phyloP scores from a whole-genome alignment of 1,140 invertebrate species.

The Calycopis cecrops region DNA sequence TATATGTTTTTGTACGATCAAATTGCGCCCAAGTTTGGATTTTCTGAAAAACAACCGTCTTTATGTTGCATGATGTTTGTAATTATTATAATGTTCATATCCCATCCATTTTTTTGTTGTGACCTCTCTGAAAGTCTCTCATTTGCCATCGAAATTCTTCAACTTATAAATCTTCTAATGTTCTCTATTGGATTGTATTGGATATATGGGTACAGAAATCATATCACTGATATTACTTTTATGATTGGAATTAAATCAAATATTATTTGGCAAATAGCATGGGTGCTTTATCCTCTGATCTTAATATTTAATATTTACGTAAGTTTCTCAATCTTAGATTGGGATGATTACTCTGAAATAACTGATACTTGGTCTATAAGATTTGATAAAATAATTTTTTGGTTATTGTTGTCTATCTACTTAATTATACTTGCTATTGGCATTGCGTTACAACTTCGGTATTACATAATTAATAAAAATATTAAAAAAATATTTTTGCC shows the following conservation, averaged over 20 bases:
- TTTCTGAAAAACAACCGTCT: conserved; percentile 31
- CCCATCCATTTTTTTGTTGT: conserved; percentile 48
- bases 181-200: conserved; percentile 54
- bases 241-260: conserved; percentile 63
- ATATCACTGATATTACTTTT: conserved; percentile 58
- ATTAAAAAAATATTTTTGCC: conserved; percentile 34
- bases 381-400: conserved; percentile 35
- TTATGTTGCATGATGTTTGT: conserved; percentile 30
- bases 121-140: conserved; percentile 44
- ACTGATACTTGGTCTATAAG: conserved; percentile 30
- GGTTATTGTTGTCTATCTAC: conserved; percentile 39
- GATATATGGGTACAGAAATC: conserved; percentile 54
- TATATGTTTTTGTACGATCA: conserved; percentile 44
- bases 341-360: conserved; percentile 30
- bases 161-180: conserved; percentile 44
- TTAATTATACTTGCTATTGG: conserved; percentile 36
- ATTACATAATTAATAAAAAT: conserved; percentile 26
- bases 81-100: conserved; percentile 31
- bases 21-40: conserved; percentile 23
- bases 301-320: conserved; percentile 32
- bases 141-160: conserved; percentile 47
- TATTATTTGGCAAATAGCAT: conserved; percentile 51
- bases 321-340: conserved; percentile 27
- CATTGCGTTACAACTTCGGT: conserved; percentile 33
- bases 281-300: conserved; percentile 49